Evolutionary conservation across 2,113 vertebrate genomes (phyloP).

Genomic region (Phoxinus phoxinus): DNA sequence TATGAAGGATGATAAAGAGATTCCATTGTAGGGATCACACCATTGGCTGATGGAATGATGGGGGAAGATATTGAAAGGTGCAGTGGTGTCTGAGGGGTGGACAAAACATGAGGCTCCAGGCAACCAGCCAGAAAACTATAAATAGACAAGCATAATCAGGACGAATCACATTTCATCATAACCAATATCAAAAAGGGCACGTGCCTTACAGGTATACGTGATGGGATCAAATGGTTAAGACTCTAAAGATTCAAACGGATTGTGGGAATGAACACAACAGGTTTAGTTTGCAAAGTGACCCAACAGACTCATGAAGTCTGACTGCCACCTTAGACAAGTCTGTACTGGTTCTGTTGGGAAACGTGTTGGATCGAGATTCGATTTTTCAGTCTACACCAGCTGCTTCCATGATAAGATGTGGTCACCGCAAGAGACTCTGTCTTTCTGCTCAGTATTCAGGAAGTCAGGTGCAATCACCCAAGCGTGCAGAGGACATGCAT

Average conservation of each 20-base stretch:
- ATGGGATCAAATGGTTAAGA: background rate
- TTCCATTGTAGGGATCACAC: constrained; percentile 33
- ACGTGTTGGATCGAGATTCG: background rate
- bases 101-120: constrained; percentile 52
- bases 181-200: background rate
- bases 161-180: constrained; percentile 50
- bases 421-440: background rate
- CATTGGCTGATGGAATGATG: constrained; percentile 23
- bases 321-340: constrained; percentile 15
- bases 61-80: constrained; percentile 36
- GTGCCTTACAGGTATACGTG: background rate
- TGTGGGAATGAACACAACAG: background rate
- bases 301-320: background rate
- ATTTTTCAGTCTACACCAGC: background rate
- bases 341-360: background rate
- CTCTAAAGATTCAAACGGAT: background rate
- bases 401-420: background rate
- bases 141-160: constrained; percentile 55
- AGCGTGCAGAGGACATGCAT: constrained; percentile 27
- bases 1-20: constrained; percentile 57
- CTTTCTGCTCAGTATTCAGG: constrained; percentile 53
- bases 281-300: background rate
- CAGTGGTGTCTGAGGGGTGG: constrained; percentile 28
- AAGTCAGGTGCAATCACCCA: constrained; percentile 47
- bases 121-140: constrained; percentile 60